Evolutionary conservation across 2,888 invertebrate genomes (phyloP).

Genomic region (Ormyrus labotus): DNA sequence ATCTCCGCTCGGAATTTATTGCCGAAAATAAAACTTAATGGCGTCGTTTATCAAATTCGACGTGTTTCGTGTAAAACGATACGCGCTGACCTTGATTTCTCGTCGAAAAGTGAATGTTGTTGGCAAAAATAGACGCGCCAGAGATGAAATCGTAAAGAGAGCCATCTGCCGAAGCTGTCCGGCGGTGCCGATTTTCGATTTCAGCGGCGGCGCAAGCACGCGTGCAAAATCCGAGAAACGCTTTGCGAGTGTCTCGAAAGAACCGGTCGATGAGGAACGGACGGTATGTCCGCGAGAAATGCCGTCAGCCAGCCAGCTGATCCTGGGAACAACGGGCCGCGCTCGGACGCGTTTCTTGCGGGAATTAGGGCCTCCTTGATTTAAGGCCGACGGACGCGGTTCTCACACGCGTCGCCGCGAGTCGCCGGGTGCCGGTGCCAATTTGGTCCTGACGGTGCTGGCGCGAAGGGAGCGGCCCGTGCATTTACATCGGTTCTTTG

Average conservation of each 20-base stretch:
- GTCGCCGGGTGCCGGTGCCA: slow-evolving; percentile 57
- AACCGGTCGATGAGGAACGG: slow-evolving; percentile 72
- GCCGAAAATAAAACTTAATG: no score
- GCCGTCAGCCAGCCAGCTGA: slow-evolving; percentile 74
- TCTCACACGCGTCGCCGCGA: slow-evolving; percentile 68
- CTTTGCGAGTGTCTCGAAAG: slow-evolving; percentile 49
- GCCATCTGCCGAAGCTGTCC: neutral
- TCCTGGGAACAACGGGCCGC: slow-evolving; percentile 75
- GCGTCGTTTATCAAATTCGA: no score
- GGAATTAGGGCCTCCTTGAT: slow-evolving; percentile 74
- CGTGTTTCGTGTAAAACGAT: no score
- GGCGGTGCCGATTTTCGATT: neutral
- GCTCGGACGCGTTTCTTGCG: slow-evolving; percentile 60
- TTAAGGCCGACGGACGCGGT: slow-evolving; percentile 70
- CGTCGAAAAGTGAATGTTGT: no score
- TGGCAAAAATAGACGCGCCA: no score
- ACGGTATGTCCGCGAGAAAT: slow-evolving; percentile 69
- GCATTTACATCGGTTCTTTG: slow-evolving; percentile 63
- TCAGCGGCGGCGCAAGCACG: slow-evolving; percentile 14
- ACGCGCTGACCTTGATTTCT: no score
- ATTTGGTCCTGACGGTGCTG: slow-evolving; percentile 57
- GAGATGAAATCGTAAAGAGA: neutral
- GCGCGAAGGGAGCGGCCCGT: slow-evolving; percentile 24
- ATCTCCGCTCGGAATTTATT: neutral
- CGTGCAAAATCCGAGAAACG: slow-evolving; percentile 46